A percentile compares a stretch with the other conserved stretches of the same genome.
Conservation (phyloP, 1,140 invertebrate species). For the Schmidtea mediterranea region DNA sequence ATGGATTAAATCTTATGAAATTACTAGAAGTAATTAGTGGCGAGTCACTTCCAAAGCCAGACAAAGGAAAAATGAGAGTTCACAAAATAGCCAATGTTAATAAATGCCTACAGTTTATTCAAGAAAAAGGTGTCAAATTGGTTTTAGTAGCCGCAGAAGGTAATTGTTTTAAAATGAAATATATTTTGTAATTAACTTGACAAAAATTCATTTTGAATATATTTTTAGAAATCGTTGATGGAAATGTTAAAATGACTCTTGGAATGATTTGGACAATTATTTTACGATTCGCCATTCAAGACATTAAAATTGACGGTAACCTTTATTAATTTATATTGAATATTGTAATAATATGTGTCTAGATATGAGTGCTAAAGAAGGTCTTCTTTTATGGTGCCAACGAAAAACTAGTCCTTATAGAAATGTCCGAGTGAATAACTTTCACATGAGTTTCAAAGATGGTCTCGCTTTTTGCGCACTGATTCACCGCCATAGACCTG, state of each 20-base stretch:
- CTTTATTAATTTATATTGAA: no score
- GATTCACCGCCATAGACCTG: slow-evolving; percentile 92
- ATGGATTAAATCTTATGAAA: slow-evolving; percentile 1
- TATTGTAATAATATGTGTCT: no score
- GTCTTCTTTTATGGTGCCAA: slow-evolving; percentile 91
- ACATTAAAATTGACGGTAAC: slow-evolving; percentile 79
- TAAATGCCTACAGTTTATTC: slow-evolving; percentile 95
- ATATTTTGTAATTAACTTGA: no score
- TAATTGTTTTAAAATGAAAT: slow-evolving; percentile 10
- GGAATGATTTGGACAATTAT: slow-evolving; percentile 99
- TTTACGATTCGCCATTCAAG: slow-evolving; percentile 92
- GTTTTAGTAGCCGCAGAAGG: slow-evolving; percentile 78
- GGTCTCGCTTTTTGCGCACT: slow-evolving; percentile 95
- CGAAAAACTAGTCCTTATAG: slow-evolving; percentile 96
- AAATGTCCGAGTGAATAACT: slow-evolving; percentile 99
- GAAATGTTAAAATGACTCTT: slow-evolving; percentile 96
- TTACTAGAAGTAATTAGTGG: slow-evolving; percentile 35
- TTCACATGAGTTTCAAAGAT: slow-evolving; percentile 63
- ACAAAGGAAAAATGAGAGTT: slow-evolving; percentile 95
- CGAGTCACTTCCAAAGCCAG: slow-evolving; percentile 79
- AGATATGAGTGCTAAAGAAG: slow-evolving; percentile 98
- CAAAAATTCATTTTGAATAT: no score
- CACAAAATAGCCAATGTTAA: slow-evolving; percentile 99
- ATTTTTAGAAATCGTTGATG: slow-evolving; percentile 87
- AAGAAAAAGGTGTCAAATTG: slow-evolving; percentile 86